phyloP scores from a whole-genome alignment of 2,797 vertebrate species.

The Syndactyla subalaris region DNA sequence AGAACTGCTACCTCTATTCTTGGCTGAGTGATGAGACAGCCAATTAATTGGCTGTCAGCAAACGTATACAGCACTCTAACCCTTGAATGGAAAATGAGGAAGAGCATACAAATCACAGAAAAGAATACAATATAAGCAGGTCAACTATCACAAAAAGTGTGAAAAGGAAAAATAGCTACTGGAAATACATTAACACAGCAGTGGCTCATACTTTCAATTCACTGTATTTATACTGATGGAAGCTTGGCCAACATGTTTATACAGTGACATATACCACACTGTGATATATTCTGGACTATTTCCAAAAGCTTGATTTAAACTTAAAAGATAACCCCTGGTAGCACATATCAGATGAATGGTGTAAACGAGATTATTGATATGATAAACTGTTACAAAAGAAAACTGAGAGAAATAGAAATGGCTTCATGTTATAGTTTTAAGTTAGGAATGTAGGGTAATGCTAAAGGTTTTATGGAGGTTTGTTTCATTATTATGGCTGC shows the following conservation, averaged over 20 bases:
- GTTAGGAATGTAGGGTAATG: background rate
- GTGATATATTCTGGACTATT: constrained; percentile 7
- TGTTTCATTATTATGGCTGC: background rate
- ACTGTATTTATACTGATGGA: background rate
- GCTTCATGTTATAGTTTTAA: background rate
- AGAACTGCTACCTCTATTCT: constrained; percentile 55
- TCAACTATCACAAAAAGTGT: constrained; percentile 18
- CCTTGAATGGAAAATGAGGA: constrained; percentile 36
- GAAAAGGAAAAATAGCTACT: constrained; percentile 40
- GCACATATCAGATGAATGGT: constrained; percentile 38
- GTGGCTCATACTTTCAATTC: background rate
- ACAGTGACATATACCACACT: background rate
- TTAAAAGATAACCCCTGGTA: constrained; percentile 56
- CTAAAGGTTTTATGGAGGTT: background rate
- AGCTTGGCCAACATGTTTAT: background rate
- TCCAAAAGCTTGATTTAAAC: constrained; percentile 46
- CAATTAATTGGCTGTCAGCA: constrained; percentile 69
- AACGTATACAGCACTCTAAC: constrained; percentile 16
- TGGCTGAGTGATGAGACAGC: constrained; percentile 37
- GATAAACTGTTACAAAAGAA: constrained; percentile 3
- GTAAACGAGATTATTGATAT: constrained; percentile 52
- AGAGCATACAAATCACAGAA: constrained; percentile 49
- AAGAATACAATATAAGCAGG: constrained; percentile 34
- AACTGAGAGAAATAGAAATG: background rate
- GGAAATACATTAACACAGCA: background rate